Conservation (phyloP, 2,797 vertebrate species). For the Paedocypris micromegethes region DNA sequence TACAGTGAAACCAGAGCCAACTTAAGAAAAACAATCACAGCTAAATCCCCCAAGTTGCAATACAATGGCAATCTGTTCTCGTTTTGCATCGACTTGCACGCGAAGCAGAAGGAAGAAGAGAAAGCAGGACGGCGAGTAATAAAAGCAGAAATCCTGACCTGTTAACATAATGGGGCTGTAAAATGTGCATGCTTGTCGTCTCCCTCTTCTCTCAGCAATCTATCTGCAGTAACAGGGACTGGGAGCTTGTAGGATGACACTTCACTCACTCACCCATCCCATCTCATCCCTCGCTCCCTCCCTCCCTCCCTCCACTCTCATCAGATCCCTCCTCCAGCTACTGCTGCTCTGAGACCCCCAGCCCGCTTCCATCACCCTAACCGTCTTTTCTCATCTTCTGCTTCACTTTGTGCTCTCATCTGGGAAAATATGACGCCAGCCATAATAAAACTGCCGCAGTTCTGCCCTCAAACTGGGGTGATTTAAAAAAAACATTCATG, state of each 20-base stretch:
- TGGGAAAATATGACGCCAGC: neutral
- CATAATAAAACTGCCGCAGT: too few relatives aligned
- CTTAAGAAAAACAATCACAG: too few relatives aligned
- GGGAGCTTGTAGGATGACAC: constrained; percentile 24
- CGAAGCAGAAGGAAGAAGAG: neutral
- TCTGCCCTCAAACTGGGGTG: too few relatives aligned
- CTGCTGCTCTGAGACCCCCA: constrained; percentile 13
- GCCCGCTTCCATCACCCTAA: constrained; percentile 15
- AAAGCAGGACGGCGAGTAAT: neutral
- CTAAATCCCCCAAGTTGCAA: too few relatives aligned
- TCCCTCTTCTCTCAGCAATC: constrained; percentile 29
- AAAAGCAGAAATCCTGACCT: constrained; percentile 27
- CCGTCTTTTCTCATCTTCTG: constrained; percentile 5
- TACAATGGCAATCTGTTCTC: too few relatives aligned
- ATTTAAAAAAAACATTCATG: too few relatives aligned
- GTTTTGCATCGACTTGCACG: too few relatives aligned
- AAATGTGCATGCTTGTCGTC: constrained; percentile 35
- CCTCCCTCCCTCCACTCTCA: neutral
- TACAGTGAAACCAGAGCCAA: too few relatives aligned
- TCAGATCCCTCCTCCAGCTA: constrained; percentile 19
- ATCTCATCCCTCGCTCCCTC: neutral
- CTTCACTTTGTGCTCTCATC: neutral
- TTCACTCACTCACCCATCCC: constrained; percentile 3
- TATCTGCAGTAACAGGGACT: constrained; percentile 28
- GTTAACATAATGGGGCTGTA: constrained; percentile 31